Conservation (phyloP, 2,888 invertebrate species). For the Eulithis testata region DNA sequence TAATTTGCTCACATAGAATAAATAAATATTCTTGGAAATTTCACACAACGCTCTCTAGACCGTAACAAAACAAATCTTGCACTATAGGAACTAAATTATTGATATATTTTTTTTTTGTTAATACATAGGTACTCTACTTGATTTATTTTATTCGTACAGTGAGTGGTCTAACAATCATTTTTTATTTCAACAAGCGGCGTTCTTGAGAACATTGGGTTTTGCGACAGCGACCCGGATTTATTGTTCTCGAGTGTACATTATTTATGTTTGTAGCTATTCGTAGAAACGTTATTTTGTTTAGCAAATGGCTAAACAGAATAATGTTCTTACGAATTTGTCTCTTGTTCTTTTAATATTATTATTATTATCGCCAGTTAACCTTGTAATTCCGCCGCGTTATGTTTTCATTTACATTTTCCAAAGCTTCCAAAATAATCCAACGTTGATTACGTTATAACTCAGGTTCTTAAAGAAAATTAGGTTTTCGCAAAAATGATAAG, state of each 20-base stretch:
- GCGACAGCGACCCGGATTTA: not conserved
- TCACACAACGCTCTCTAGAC: too few species aligned
- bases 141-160: too few species aligned
- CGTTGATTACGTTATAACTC: conserved; percentile 13
- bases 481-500: not conserved
- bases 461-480: conserved; percentile 5
- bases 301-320: not conserved
- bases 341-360: not conserved
- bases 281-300: not conserved
- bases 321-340: not conserved
- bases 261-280: not conserved
- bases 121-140: too few species aligned
- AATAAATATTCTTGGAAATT: too few species aligned
- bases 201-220: too few species aligned
- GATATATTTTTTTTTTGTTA: too few species aligned
- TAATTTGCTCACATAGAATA: too few species aligned
- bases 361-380: conserved; percentile 13
- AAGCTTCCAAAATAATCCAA: conserved; percentile 15
- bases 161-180: too few species aligned
- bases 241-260: not conserved
- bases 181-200: too few species aligned
- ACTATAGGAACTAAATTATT: too few species aligned
- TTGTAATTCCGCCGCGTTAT: conserved; percentile 15
- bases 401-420: conserved; percentile 15
- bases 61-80: too few species aligned